These are phyloP conservation scores for Myiothlypis coronata DNA, from an alignment of 2,797 vertebrate genomes.

Conservation along the genomic window DNA sequence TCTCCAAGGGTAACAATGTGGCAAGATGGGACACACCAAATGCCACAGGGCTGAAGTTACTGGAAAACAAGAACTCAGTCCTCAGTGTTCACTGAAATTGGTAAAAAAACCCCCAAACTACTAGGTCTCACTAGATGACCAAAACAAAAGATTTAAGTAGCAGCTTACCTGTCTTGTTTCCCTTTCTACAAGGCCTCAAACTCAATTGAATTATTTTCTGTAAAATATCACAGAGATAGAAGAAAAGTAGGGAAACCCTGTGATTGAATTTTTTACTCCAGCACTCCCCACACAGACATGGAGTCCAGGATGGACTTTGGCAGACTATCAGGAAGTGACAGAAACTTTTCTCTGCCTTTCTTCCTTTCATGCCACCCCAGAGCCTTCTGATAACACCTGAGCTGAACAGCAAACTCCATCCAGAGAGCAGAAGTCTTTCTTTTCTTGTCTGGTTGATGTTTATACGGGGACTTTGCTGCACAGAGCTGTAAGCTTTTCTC, in stretches of 20 bases:
- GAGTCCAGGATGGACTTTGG: not conserved
- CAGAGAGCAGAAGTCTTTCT: not conserved
- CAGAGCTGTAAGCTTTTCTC: not conserved
- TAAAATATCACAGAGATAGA: not conserved
- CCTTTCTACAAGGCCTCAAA: not conserved
- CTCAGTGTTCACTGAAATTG: not conserved
- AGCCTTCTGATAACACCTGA: not conserved
- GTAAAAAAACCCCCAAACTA: fast-evolving
- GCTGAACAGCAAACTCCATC: not conserved
- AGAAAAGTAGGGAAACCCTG: not conserved
- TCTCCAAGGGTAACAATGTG: not conserved
- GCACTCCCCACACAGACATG: not conserved
- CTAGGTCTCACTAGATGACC: not conserved
- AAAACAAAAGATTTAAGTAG: not conserved
- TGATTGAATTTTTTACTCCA: not conserved
- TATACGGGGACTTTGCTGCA: not conserved
- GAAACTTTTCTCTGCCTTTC: not conserved
- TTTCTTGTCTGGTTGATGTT: not conserved
- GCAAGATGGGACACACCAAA: not conserved
- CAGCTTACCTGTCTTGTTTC: not conserved
- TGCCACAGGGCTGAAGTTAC: not conserved
- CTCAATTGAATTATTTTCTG: not conserved
- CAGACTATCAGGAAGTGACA: not conserved
- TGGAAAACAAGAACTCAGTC: not conserved
- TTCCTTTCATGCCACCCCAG: not conserved